Evolutionary conservation across 2,797 vertebrate genomes (phyloP), one percentile per base, ranked within the genome.

Genomic region (Ispidina lecontei): DNA sequence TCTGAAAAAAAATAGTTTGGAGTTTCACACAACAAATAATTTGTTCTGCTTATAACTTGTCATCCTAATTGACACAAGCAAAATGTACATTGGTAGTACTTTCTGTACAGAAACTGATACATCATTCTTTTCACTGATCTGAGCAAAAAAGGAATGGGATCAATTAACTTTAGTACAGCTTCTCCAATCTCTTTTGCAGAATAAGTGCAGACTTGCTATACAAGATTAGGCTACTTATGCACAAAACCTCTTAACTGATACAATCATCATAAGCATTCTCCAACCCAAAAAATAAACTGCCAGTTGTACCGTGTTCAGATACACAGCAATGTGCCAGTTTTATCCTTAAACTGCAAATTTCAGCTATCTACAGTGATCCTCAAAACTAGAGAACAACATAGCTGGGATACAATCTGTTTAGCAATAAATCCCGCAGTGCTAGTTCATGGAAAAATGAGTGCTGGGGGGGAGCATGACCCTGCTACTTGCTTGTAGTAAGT

Each of bases 1-100:
- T 60, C 16, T 26, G 41, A 20, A 47, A 31, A 71, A 39, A 14
- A 49, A 31, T 70, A 59, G 39, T 70, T 93, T 7, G 33, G 35
- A 77, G 49, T 65, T 91, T 95, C 58, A 74, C 2, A 1, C 33
- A 89, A 31, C 21, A 76, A 74, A 76, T 93, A 65, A 7, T 95
- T 86, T 73, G 62, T 79, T 79, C 35, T 55, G 14, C 43, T 93
- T 92, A 68, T 79, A 81, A 80, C 44, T 84, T 92, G 43, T 87
- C 47, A 73, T 92, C 70, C 63, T 95, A 90, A 87, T 84, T 96
- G 85, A 71, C 31, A 62, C 35, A 84, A 84, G 86, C 65, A 35
- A 88, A 90, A 58, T 80, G 58, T 86, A 43, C 90, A 75, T 84
- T 93, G 81, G 35, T 85, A 62, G 68, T 89, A 68, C 56, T 93